Base-by-base conservation (phyloP, 1,140 invertebrate genomes). In the Drosophila ironensis region DNA sequence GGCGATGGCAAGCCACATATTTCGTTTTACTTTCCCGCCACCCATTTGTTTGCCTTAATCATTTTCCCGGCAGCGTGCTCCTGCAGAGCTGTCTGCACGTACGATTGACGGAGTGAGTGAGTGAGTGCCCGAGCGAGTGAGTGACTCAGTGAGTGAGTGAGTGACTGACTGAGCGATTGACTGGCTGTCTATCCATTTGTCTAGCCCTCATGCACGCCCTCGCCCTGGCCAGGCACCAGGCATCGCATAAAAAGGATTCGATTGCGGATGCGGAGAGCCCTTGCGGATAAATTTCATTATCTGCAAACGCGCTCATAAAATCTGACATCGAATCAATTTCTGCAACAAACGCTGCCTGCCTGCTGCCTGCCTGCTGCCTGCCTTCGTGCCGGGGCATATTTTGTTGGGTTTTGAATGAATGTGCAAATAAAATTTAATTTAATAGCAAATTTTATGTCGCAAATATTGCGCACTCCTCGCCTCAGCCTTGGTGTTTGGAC, bases 401-500 rank as follows among this genome's bases (percentile, higher is more conserved):
- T 72, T 81, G 57, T 71, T 48, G 45, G 74, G 42, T 64, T 81
- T 72, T 81, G 72, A 77, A 77, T 86, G 54, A 86, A 84, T 84
- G 73, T 78, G 80, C 80, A 74, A 84, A 84, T 84, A 84, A 84
- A 84, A 84, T 86, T 84, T 67, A 74, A 84, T 86, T 82, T 82
- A 82, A 82, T 78, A 68, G 71, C 76, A 28, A 59, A 67, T 81
- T 81, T 81, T 63, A 82, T 81, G 76, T 81, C 59, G 60, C 76
- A 84, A 84, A 84, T 84, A 84, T 86, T 84, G 80, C 41, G 72
- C 60, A 63, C 67, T 42, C 63, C 16, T 17, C 0, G 3, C 40
- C 19, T 1, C 12, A 8, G 7, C 14, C 20, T 3, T 12, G 11
- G 8, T 9, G 14, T 14, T 7, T 37, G n/a, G n/a, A n/a, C 33